Percentiles rank a stretch among this genome's conserved stretches.
Evolutionary conservation across 2,113 vertebrate species (phyloP).

Genomic region (Tupaia tana): DNA sequence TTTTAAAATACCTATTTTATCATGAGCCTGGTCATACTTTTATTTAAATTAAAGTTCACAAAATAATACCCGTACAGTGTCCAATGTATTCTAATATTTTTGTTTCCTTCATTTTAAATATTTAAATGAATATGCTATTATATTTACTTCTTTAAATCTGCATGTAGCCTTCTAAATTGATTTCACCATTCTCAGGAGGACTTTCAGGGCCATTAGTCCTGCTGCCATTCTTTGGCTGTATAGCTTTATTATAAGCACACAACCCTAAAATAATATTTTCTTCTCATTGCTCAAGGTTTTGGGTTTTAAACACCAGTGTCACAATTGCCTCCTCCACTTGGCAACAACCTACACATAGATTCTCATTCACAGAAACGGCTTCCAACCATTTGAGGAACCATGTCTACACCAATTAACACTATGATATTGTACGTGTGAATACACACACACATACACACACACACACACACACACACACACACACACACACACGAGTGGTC

Average conservation of each 20-base stretch:
- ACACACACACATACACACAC: rapidly evolving
- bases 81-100: not conserved
- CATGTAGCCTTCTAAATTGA: not conserved
- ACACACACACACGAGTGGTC: not conserved
- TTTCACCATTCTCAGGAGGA: not conserved
- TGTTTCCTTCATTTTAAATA: not conserved
- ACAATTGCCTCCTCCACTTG: not conserved
- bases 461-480: not conserved
- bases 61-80: not conserved
- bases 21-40: not conserved
- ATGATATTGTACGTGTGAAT: not conserved
- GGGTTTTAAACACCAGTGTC: not conserved
- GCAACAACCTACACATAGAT: not conserved
- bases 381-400: not conserved
- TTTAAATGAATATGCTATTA: not conserved
- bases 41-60: not conserved
- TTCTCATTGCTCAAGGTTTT: not conserved
- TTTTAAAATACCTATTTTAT: not conserved
- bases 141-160: not conserved
- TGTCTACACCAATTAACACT: not conserved
- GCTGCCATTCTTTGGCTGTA: not conserved
- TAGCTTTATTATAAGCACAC: not conserved
- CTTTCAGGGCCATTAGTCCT: rapidly evolving
- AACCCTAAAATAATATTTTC: constrained; percentile 20
- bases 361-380: not conserved